Conservation (phyloP, 2,888 invertebrate genomes). For the Mythimna pallens region DNA sequence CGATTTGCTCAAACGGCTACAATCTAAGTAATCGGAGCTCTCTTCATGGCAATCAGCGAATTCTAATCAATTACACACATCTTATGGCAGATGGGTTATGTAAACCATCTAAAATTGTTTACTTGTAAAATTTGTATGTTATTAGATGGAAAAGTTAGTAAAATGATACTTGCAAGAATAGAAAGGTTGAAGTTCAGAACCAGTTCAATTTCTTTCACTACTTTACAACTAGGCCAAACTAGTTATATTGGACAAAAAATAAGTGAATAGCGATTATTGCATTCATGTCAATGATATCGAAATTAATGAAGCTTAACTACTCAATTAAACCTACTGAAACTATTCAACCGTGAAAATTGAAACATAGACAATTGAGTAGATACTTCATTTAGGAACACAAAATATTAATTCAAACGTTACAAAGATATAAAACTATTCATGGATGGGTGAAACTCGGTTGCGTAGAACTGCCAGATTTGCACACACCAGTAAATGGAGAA, state of each 20-base stretch:
- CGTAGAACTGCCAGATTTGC: constrained; percentile 15
- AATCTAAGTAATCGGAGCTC: constrained; percentile 64
- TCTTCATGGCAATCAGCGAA: constrained; percentile 68
- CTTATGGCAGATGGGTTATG: constrained; percentile 36
- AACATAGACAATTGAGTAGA: constrained; percentile 19
- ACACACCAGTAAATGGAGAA: constrained; percentile 15
- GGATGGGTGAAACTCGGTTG: constrained; percentile 26
- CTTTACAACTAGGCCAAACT: constrained; percentile 29
- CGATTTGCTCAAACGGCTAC: constrained; percentile 72
- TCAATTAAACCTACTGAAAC: constrained; percentile 29
- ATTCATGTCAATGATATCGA: constrained; percentile 46
- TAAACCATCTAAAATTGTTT: constrained; percentile 15
- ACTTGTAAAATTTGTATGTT: not conserved
- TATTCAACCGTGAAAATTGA: constrained; percentile 36
- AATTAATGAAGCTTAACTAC: constrained; percentile 42
- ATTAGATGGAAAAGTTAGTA: not conserved
- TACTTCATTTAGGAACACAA: constrained; percentile 26
- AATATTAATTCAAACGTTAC: constrained; percentile 18
- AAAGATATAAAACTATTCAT: constrained; percentile 8
- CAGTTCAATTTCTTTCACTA: constrained; percentile 12
- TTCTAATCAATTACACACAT: constrained; percentile 62
- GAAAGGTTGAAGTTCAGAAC: constrained; percentile 4
- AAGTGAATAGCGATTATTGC: constrained; percentile 23
- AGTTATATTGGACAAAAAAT: constrained; percentile 9
- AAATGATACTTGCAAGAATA: not conserved